Evolutionary conservation across 2,888 invertebrate species (phyloP).

Genomic region (Aphelenchoides bicaudatus): DNA sequence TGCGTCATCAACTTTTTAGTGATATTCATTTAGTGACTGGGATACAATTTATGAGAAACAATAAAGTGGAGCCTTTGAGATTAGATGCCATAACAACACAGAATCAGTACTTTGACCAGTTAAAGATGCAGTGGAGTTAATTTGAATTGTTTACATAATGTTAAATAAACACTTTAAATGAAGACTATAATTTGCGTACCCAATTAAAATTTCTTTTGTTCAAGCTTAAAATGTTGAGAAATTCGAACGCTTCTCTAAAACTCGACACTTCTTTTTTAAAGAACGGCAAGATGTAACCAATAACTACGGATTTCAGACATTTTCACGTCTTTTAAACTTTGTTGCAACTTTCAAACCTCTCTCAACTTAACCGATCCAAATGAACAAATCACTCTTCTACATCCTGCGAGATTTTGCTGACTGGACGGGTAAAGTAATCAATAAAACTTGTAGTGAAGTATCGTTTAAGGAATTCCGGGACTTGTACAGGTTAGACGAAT

Average conservation of each 20-base stretch:
- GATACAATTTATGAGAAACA: background rate
- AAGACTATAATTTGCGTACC: background rate
- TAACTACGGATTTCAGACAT: too few species aligned
- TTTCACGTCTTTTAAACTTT: too few species aligned
- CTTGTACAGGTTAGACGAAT: too few species aligned
- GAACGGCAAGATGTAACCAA: background rate
- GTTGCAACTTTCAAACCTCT: too few species aligned
- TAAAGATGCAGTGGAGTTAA: background rate
- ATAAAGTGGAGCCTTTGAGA: background rate
- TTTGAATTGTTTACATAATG: background rate
- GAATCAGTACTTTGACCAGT: background rate
- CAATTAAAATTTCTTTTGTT: background rate
- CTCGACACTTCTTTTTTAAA: too few species aligned
- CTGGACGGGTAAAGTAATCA: too few species aligned
- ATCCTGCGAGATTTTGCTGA: conserved; percentile 28
- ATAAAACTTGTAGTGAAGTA: too few species aligned
- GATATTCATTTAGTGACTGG: background rate
- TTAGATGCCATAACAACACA: background rate
- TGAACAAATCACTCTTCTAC: background rate
- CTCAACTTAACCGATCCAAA: too few species aligned
- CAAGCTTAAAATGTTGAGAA: background rate
- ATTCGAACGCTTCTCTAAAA: too few species aligned
- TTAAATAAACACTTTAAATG: background rate
- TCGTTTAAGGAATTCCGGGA: too few species aligned
- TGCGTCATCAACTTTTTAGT: background rate